Evolutionary conservation across 2,888 invertebrate species (phyloP), one percentile per base, ranked within the genome.

Genomic region (Leptinotarsa rubiginosa): DNA sequence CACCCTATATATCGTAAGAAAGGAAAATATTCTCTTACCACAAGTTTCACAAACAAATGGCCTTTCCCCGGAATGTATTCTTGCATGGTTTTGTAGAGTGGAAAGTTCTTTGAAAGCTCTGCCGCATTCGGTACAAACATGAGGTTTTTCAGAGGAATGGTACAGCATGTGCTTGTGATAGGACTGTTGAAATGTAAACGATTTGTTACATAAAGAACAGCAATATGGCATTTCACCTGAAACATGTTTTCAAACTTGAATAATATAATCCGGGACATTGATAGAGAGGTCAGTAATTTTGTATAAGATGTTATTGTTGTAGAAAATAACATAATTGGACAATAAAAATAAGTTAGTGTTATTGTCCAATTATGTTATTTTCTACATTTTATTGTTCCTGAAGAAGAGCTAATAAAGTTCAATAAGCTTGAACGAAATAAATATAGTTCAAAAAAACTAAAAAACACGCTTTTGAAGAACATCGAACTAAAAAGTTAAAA

Each of bases 131-230:
- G 86, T 89, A 83, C 96, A 96, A 2, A 91, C 90, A 76, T 90
- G 90, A 0, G 96, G 96, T 83, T 96, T 96, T 82, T 96, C 95
- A 83, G 95, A 94, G 76, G 94, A 95, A 85, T 96, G 96, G 85
- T 96, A 96, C 69, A 96, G 89, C 84, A 95, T 91, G 87, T 96
- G 96, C 85, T 96, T 96, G 86, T 96, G 96, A 87, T 95, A 96
- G 0, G 96, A 96, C 84, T 96, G 96, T 88, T 96, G 96, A 88
- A 96, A 96, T 68, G 96, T 96, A 87, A 96, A 96, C 15, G 93
- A 94, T 86, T 95, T 95, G 79, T 93, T 93, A 85, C 96, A 96
- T 81, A 94, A 92, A 66, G 90, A 89, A 84, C 96, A 96, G 25
- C 92, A 92, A 85, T 96, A 96, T 0, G 96, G 96, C 90, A 95